A percentile compares a stretch with the other conserved stretches of the same genome.
Conservation (phyloP, 2,888 invertebrate genomes). For the Papilio elwesi region DNA sequence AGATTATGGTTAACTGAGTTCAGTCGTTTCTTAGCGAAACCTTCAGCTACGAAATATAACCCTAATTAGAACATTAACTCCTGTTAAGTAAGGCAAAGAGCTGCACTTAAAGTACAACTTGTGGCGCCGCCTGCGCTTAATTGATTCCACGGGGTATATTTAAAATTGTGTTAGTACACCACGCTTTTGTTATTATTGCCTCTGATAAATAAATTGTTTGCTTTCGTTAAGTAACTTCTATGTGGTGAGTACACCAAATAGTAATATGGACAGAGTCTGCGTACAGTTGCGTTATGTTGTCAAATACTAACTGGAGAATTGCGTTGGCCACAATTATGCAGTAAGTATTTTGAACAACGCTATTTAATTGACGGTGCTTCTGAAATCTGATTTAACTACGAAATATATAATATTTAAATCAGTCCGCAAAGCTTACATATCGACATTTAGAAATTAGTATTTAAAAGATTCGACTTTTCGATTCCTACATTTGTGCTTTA, state of each 20-base stretch:
- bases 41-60: slow-evolving; percentile 23
- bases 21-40: slow-evolving; percentile 11
- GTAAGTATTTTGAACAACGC: background rate
- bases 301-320: background rate
- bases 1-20: slow-evolving; percentile 1
- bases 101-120: slow-evolving; percentile 20
- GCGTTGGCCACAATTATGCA: background rate
- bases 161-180: slow-evolving; percentile 18
- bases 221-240: background rate
- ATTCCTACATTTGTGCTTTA: too few species aligned
- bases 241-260: background rate
- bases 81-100: slow-evolving; percentile 19
- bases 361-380: background rate
- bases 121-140: slow-evolving; percentile 25
- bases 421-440: background rate
- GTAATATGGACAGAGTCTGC: too few species aligned
- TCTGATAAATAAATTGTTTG: background rate
- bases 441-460: background rate
- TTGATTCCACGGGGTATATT: slow-evolving; percentile 24
- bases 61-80: slow-evolving; percentile 18
- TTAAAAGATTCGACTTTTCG: too few species aligned
- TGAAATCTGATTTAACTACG: background rate
- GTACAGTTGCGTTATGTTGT: too few species aligned
- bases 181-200: slow-evolving; percentile 14
- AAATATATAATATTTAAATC: background rate